phyloP scores from a whole-genome alignment of 2,797 vertebrate species.

The Poecilia wingei region DNA sequence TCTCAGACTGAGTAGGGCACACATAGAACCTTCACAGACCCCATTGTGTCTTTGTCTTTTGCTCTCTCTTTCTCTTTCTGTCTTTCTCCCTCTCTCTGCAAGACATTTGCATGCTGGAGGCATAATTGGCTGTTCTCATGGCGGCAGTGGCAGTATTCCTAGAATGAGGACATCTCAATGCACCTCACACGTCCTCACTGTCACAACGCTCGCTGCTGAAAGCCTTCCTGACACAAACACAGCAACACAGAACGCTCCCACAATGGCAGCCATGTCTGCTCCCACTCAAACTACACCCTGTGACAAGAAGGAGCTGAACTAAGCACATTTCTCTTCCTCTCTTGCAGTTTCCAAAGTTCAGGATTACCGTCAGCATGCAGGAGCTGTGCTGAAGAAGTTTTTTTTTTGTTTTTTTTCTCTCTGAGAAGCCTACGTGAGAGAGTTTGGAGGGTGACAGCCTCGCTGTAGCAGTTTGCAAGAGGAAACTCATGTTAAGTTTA shows the following conservation, averaged over 20 bases:
- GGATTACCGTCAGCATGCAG: conserved; percentile 79
- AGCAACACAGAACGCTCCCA: conserved; percentile 87
- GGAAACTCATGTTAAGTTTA: conserved; percentile 71
- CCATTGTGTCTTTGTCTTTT: conserved; percentile 80
- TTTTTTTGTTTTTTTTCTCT: conserved; percentile 53
- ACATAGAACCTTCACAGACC: conserved; percentile 77
- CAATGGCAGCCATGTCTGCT: conserved; percentile 89
- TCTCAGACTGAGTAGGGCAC: conserved; percentile 77
- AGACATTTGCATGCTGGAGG: conserved; percentile 85
- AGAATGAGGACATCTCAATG: conserved; percentile 96
- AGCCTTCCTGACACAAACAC: conserved; percentile 94
- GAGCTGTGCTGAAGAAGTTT: conserved; percentile 72
- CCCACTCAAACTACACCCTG: conserved; percentile 87
- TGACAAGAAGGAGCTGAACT: conserved; percentile 87
- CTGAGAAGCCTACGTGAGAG: conserved; percentile 61
- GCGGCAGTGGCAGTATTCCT: conserved; percentile 87
- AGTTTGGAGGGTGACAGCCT: conserved; percentile 71
- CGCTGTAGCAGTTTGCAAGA: conserved; percentile 67
- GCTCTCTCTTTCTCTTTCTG: conserved; percentile 51
- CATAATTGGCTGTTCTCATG: conserved; percentile 86
- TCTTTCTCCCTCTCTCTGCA: conserved; percentile 54
- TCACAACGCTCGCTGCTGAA: conserved; percentile 90
- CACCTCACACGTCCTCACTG: conserved; percentile 90
- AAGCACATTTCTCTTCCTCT: conserved; percentile 82
- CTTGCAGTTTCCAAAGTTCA: conserved; percentile 81